Conservation (phyloP, 2,888 invertebrate genomes). For the Drosophila hamatofila region DNA sequence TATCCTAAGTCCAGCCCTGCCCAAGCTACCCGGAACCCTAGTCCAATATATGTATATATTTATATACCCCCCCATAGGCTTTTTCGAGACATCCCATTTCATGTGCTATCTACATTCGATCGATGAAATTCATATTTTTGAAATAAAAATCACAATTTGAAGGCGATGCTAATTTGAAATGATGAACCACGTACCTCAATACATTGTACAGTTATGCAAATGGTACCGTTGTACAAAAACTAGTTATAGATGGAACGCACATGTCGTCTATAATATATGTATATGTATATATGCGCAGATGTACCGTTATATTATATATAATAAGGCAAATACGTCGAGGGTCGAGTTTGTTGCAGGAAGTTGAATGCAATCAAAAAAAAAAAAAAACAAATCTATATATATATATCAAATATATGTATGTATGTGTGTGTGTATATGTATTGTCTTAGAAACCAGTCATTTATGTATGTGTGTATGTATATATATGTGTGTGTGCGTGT, state of each 20-base stretch:
- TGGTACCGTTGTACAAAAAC: constrained; percentile 29
- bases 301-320: constrained; percentile 72
- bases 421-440: constrained; percentile 36
- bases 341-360: constrained; percentile 36
- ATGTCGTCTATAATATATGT: not conserved
- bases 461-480: constrained; percentile 27
- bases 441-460: constrained; percentile 75
- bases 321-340: constrained; percentile 74
- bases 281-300: constrained; percentile 13
- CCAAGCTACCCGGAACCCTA: constrained; percentile 9
- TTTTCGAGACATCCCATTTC: constrained; percentile 33
- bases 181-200: constrained; percentile 13
- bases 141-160: constrained; percentile 39
- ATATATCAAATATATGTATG: constrained; percentile 6
- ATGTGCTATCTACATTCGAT: constrained; percentile 29
- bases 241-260: constrained; percentile 42
- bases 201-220: not conserved
- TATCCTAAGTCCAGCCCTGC: constrained; percentile 13
- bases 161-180: constrained; percentile 28
- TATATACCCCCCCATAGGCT: not conserved
- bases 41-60: constrained; percentile 4
- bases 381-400: constrained; percentile 5
- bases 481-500: constrained; percentile 17
- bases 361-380: constrained; percentile 10
- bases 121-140: constrained; percentile 39